A percentile compares a stretch with the other conserved stretches of the same genome.
phyloP scores from a whole-genome alignment of 2,113 vertebrate genomes.

The Hydrolagus affinis region DNA sequence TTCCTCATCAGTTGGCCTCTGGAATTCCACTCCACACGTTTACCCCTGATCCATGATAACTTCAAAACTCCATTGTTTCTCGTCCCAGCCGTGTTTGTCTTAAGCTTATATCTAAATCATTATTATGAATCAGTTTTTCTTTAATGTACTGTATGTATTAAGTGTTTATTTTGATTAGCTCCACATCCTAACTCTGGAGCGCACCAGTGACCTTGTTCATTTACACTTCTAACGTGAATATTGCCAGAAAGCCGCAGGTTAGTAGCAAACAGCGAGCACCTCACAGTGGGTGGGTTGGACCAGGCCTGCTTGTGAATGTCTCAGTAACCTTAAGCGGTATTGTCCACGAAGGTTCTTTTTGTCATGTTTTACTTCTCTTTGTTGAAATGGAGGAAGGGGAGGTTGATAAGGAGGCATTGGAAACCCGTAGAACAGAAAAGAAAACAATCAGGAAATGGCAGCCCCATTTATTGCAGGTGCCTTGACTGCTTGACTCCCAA shows the following conservation, averaged over 20 bases:
- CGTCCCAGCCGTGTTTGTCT: not conserved
- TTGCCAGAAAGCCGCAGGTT: not conserved
- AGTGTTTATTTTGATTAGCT: slow-evolving; percentile 23
- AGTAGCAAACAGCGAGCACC: not conserved
- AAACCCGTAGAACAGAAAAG: too few relatives aligned
- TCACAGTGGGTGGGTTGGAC: not conserved
- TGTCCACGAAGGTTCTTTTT: too few relatives aligned
- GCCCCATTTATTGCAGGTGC: too few relatives aligned
- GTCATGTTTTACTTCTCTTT: too few relatives aligned
- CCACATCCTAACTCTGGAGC: not conserved
- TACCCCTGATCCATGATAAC: slow-evolving; percentile 17
- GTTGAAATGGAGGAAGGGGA: too few relatives aligned
- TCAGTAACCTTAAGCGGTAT: not conserved
- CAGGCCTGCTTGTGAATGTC: not conserved
- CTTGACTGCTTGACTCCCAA: too few relatives aligned
- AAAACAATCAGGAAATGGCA: too few relatives aligned
- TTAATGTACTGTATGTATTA: slow-evolving; percentile 3
- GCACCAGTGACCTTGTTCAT: not conserved
- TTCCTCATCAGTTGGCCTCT: slow-evolving; percentile 15
- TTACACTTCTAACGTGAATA: not conserved
- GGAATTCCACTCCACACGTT: slow-evolving; percentile 22
- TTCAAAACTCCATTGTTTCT: slow-evolving; percentile 4
- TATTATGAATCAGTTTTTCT: slow-evolving; percentile 11
- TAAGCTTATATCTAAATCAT: slow-evolving; percentile 10
- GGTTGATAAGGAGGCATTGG: too few relatives aligned